Conservation (phyloP, 2,888 invertebrate genomes). For the Lacanobia wlatinum region DNA sequence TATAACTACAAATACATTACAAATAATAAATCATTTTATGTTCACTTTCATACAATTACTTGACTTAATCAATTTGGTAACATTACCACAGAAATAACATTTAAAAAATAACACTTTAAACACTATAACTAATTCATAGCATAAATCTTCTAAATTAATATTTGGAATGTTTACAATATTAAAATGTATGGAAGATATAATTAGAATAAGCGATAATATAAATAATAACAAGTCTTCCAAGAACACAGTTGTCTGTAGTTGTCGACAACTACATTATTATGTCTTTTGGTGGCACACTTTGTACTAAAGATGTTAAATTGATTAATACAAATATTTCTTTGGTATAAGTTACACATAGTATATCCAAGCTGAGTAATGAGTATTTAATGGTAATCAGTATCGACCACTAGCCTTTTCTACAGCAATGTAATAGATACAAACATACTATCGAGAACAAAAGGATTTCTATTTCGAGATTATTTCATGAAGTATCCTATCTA, state of each 20-base stretch:
- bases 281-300: conserved; percentile 54
- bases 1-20: conserved; percentile 64
- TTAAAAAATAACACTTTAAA: conserved; percentile 47
- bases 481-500: conserved; percentile 41
- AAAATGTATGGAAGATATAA: conserved; percentile 37
- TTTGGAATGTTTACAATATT: conserved; percentile 61
- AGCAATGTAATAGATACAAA: conserved; percentile 37
- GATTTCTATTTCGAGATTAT: conserved; percentile 27
- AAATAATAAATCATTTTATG: conserved; percentile 60
- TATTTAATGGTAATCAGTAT: conserved; percentile 40
- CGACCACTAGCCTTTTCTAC: conserved; percentile 60
- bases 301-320: conserved; percentile 50
- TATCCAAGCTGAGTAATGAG: conserved; percentile 50
- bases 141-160: conserved; percentile 48
- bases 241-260: conserved; percentile 53
- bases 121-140: conserved; percentile 36
- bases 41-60: conserved; percentile 54
- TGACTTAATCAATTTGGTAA: conserved; percentile 67
- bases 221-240: conserved; percentile 55
- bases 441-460: conserved; percentile 20
- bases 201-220: conserved; percentile 51
- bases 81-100: conserved; percentile 57
- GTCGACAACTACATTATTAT: conserved; percentile 17
- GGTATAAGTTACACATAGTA: conserved; percentile 55
- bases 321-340: conserved; percentile 56